Base-by-base conservation (phyloP, 1,140 invertebrate genomes). In the Drosophila parvula region DNA sequence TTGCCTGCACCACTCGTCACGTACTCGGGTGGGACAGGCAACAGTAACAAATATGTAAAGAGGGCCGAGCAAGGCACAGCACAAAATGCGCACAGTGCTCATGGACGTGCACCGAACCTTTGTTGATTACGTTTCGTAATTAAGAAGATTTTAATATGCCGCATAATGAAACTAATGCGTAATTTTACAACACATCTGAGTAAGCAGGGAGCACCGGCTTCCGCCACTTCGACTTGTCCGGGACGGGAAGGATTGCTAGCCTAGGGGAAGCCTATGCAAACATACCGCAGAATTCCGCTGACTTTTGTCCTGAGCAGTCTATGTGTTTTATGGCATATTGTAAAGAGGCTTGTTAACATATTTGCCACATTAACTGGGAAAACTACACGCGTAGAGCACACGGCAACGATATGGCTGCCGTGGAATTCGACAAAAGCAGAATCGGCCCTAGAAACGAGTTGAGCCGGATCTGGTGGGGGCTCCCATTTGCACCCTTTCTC, bases 131-230 rank as follows among this genome's bases (percentile, higher is more conserved):
- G 67, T 86, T 86, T 86, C 78, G 82, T 83, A 80, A 88, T 88
- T 88, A 83, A 78, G 79, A 68, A 68, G 50, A 88, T 89, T 88
- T 88, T 88, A 88, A 88, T 88, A 88, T 88, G 84, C 73, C 79
- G 51, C 83, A 83, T 74, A 89, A 88, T 83, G 79, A 88, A 88
- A 89, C 83, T 88, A 88, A 88, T 88, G 83, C 79, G 77, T 88
- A 83, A 83, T 88, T 88, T 83, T 83, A 88, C 83, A 83, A 78
- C 79, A 79, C 79, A 86, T 86, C 73, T 83, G 83, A 83, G 83
- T 83, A 83, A 74, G 79, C 83, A 83, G 63, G 57, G 40, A 64
- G 74, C 63, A 3, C 8, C 30, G n/a, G 36, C 34, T 36, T 65
- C 30, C 18, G 22, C 28, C 48, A 18, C 38, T 34, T 60, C 18